These are phyloP conservation scores for Chondrosia reniformis DNA, from an alignment of 37 sponge, comb jelly and placozoan species.

Conservation along the genomic window DNA sequence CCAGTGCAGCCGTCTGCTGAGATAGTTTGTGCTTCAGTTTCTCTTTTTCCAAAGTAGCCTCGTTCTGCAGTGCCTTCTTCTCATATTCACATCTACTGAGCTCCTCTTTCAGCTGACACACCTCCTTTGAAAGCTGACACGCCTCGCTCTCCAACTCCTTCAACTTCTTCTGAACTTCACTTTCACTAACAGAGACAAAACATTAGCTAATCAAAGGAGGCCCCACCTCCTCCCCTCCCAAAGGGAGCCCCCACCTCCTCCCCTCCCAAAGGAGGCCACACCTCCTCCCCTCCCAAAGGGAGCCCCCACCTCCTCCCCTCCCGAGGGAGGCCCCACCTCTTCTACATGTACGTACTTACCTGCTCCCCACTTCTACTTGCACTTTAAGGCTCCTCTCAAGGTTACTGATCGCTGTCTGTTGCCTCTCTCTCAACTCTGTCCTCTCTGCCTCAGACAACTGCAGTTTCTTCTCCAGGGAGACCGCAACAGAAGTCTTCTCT, in stretches of 20 bases:
- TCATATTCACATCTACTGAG: background rate
- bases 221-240: too few species aligned
- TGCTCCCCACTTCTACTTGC: background rate
- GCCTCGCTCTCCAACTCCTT: background rate
- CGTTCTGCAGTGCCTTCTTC: background rate
- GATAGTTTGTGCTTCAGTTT: too few species aligned
- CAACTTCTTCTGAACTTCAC: background rate
- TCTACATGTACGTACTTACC: background rate
- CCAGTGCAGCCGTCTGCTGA: constrained; percentile 35
- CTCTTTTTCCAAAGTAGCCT: too few species aligned
- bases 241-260: too few species aligned
- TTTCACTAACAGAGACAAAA: too few species aligned
- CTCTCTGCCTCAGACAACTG: background rate
- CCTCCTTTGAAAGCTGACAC: background rate
- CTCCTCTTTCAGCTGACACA: background rate
- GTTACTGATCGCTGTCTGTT: background rate
- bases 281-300: too few species aligned
- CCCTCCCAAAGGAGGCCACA: too few species aligned
- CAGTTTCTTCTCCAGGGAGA: background rate
- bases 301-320: too few species aligned
- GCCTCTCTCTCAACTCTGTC: background rate
- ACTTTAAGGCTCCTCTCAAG: background rate
- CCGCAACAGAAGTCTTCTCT: background rate
- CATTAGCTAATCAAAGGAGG: too few species aligned
- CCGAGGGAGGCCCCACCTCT: background rate